phyloP scores from a whole-genome alignment of 2,888 invertebrate genomes.

The Leucophenga montana region DNA sequence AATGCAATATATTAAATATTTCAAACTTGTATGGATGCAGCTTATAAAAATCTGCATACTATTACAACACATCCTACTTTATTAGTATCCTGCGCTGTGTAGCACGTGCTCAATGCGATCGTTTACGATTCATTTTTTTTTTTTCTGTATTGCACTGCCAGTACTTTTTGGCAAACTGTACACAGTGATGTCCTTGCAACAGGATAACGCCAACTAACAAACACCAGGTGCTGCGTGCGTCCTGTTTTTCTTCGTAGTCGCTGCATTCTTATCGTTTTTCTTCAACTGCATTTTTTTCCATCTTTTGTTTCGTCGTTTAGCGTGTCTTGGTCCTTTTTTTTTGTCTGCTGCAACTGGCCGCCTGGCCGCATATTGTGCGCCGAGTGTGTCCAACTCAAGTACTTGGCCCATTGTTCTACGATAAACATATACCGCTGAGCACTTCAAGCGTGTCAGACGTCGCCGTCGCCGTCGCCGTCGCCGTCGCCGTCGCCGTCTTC shows the following conservation, averaged over 20 bases:
- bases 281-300: neutral
- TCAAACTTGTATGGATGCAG: no score
- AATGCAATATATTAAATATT: no score
- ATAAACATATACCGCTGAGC: slow-evolving; percentile 3
- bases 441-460: slow-evolving; percentile 44
- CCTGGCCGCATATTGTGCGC: slow-evolving; percentile 44
- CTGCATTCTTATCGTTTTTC: slow-evolving; percentile 31
- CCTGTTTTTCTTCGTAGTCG: slow-evolving; percentile 45
- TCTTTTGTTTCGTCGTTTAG: neutral
- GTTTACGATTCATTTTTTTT: neutral
- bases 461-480: slow-evolving; percentile 23
- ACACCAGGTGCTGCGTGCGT: slow-evolving; percentile 58
- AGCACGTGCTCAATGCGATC: no score
- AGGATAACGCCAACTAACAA: slow-evolving; percentile 39
- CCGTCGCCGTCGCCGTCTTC: slow-evolving; percentile 31
- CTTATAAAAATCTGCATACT: no score
- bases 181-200: neutral
- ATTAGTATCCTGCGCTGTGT: no score
- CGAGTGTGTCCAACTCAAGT: slow-evolving; percentile 23
- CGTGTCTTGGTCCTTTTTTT: slow-evolving; percentile 33
- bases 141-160: neutral
- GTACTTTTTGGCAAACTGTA: slow-evolving; percentile 10
- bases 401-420: neutral
- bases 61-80: no score
- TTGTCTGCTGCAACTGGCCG: slow-evolving; percentile 43